phyloP scores from a whole-genome alignment of 1,140 invertebrate genomes.

The Heliothis subflexa region DNA sequence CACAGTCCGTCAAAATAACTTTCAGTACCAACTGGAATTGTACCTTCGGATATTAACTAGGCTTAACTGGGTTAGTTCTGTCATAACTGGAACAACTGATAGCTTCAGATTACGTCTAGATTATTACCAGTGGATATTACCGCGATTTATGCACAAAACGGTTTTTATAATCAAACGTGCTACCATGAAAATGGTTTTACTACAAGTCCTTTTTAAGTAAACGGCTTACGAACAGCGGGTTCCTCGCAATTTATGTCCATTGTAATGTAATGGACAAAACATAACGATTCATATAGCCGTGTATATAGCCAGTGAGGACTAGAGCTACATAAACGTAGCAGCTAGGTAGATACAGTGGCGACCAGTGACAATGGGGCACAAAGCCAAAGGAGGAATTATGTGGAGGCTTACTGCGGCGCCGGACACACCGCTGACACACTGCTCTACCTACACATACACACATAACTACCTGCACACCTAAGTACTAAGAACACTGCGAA shows the following conservation, averaged over 20 bases:
- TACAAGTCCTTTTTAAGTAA: neutral
- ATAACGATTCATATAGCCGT: neutral
- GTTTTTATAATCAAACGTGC: too few relatives aligned
- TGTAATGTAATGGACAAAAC: neutral
- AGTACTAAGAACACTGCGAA: neutral
- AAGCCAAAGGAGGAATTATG: conserved; percentile 43
- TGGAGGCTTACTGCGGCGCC: conserved; percentile 15
- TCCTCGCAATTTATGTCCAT: neutral
- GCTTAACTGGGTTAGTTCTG: neutral
- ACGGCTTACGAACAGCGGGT: neutral
- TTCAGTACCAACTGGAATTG: too few relatives aligned
- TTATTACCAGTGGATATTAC: too few relatives aligned
- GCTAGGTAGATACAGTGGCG: neutral
- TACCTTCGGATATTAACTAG: too few relatives aligned
- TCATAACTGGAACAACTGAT: neutral
- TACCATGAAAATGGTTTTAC: too few relatives aligned
- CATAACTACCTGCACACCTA: neutral
- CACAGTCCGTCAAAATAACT: too few relatives aligned
- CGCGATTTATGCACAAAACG: too few relatives aligned
- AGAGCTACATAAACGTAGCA: neutral
- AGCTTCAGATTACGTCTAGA: too few relatives aligned
- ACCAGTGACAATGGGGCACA: conserved; percentile 4
- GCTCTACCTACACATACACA: neutral
- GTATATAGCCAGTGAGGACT: neutral
- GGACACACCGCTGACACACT: conserved; percentile 15